A percentile compares a stretch with the other conserved stretches of the same genome.
phyloP scores from a whole-genome alignment of 1,140 invertebrate genomes.

The Maconellicoccus hirsutus region DNA sequence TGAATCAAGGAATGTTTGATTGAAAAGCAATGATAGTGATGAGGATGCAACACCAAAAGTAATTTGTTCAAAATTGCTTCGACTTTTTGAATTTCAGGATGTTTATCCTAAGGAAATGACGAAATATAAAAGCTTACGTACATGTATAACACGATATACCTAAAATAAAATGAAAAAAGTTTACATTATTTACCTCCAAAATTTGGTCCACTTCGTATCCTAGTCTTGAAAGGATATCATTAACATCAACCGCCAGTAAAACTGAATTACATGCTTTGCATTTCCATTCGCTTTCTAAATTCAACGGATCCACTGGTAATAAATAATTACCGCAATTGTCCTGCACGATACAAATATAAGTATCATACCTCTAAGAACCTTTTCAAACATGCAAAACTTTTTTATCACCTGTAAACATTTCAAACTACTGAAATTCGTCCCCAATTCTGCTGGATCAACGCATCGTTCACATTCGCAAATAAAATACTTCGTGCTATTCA shows the following conservation, averaged over 20 bases:
- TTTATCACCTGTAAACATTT: constrained; percentile 43
- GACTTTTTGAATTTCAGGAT: constrained; percentile 36
- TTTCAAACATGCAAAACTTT: no score
- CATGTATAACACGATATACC: no score
- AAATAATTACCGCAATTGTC: constrained; percentile 49
- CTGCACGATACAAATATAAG: constrained; percentile 20
- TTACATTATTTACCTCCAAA: constrained; percentile 32
- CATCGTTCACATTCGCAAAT: constrained; percentile 59
- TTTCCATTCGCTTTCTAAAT: constrained; percentile 57
- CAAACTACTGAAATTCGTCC: constrained; percentile 59
- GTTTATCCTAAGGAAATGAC: constrained; percentile 23
- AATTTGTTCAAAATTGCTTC: constrained; percentile 50
- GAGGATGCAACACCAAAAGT: constrained; percentile 55
- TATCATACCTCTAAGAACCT: no score
- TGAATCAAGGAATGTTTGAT: constrained; percentile 69
- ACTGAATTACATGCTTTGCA: constrained; percentile 53
- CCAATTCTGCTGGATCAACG: constrained; percentile 61
- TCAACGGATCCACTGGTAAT: constrained; percentile 51
- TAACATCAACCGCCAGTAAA: constrained; percentile 42
- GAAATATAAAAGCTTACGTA: no score
- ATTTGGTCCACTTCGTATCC: constrained; percentile 60
- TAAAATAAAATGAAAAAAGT: no score
- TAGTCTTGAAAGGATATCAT: constrained; percentile 50
- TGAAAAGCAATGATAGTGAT: constrained; percentile 68
- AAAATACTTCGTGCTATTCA: constrained; percentile 71